A percentile compares a stretch with the other conserved stretches of the same genome.
Conservation (phyloP, 2,888 invertebrate species). For the Masnerella sp. region DNA sequence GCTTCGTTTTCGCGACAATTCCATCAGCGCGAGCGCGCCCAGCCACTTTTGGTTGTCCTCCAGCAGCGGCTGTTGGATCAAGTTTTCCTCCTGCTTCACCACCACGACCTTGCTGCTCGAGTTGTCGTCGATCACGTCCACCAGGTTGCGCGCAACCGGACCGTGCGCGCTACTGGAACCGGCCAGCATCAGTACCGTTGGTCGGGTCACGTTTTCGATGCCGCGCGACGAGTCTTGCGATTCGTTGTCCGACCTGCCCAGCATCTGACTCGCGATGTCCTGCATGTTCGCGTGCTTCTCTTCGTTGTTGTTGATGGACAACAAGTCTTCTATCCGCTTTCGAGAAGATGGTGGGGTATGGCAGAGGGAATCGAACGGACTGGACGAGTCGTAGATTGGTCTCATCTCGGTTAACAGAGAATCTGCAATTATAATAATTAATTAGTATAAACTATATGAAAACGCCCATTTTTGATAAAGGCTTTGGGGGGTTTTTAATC, state of each 20-base stretch:
- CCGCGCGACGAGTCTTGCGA: slow-evolving; percentile 30
- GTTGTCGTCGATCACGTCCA: slow-evolving; percentile 48
- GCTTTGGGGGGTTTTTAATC: too few relatives aligned
- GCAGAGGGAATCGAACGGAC: slow-evolving; percentile 6
- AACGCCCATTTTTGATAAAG: too few relatives aligned
- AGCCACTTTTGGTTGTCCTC: slow-evolving; percentile 80
- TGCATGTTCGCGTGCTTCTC: slow-evolving; percentile 20
- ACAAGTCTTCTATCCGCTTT: slow-evolving; percentile 8
- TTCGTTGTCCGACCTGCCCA: not conserved
- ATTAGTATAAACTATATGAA: too few relatives aligned
- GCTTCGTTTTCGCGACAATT: slow-evolving; percentile 77
- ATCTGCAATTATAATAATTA: not conserved
- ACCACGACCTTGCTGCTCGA: slow-evolving; percentile 66
- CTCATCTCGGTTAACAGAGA: slow-evolving; percentile 1
- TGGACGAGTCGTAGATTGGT: not conserved
- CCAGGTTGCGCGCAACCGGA: slow-evolving; percentile 34
- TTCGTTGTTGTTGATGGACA: slow-evolving; percentile 38
- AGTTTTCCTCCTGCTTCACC: slow-evolving; percentile 71
- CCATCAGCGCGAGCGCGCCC: slow-evolving; percentile 82
- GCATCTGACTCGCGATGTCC: slow-evolving; percentile 4
- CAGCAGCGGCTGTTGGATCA: slow-evolving; percentile 66
- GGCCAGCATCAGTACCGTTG: slow-evolving; percentile 80
- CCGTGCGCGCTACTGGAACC: slow-evolving; percentile 65
- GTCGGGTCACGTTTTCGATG: slow-evolving; percentile 79
- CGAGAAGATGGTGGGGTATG: slow-evolving; percentile 16